These are phyloP conservation scores for Sphyrna mokarran DNA, from an alignment of 2,113 vertebrate species.

Conservation along the genomic window DNA sequence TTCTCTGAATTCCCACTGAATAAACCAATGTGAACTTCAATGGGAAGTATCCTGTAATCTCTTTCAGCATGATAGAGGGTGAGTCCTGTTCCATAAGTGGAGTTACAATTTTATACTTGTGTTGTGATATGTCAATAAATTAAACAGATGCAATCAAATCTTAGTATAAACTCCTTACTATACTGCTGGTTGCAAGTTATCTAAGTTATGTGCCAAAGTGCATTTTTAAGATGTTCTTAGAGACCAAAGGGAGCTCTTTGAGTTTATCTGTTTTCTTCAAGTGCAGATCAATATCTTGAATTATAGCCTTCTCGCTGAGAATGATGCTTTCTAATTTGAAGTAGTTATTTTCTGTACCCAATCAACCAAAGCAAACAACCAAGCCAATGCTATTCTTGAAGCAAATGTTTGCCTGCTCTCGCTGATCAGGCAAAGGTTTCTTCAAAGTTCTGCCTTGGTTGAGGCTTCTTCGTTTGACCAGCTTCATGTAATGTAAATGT, in stretches of 20 bases:
- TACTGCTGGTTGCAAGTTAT: conserved; percentile 44
- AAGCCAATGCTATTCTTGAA: not conserved
- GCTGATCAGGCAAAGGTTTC: not conserved
- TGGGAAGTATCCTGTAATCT: not conserved
- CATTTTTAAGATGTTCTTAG: conserved; percentile 33
- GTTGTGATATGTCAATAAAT: not conserved
- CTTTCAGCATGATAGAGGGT: not conserved
- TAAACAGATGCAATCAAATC: not conserved
- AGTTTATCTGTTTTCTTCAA: conserved; percentile 33
- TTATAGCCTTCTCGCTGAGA: not conserved
- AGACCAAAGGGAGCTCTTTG: conserved; percentile 47
- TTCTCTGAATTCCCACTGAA: too few relatives aligned
- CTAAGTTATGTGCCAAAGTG: conserved; percentile 43
- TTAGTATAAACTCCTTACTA: conserved; percentile 46
- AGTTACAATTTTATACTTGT: not conserved
- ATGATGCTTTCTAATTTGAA: not conserved
- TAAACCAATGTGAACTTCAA: not conserved
- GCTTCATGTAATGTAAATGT: not conserved
- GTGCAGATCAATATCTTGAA: conserved; percentile 7
- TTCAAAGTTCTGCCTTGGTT: not conserved
- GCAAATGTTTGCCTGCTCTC: not conserved
- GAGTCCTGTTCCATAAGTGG: not conserved
- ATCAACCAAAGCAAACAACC: not conserved
- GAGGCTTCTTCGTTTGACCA: not conserved
- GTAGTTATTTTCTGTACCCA: not conserved